Evolutionary conservation across 2,113 vertebrate genomes (phyloP).

Genomic region (Perccottus glenii): DNA sequence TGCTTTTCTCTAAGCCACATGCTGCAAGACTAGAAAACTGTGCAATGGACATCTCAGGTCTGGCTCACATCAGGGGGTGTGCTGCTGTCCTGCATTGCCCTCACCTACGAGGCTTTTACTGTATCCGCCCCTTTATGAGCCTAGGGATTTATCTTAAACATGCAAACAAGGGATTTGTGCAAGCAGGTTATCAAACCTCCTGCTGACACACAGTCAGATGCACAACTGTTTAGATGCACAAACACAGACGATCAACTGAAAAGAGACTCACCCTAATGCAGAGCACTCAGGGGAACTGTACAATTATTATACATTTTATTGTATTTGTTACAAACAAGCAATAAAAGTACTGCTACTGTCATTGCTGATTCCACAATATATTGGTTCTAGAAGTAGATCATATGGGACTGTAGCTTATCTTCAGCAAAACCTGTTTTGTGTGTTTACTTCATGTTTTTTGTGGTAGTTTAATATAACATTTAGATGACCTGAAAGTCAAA

Average conservation of each 20-base stretch:
- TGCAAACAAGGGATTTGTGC: conserved; percentile 39
- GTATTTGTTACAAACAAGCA: neutral
- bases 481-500: too few relatives aligned
- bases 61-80: conserved; percentile 13
- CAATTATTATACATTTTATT: neutral
- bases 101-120: conserved; percentile 5
- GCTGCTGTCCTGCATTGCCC: conserved; percentile 13
- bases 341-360: too few relatives aligned
- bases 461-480: too few relatives aligned
- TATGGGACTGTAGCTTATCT: too few relatives aligned
- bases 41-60: neutral
- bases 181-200: conserved; percentile 27
- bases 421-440: too few relatives aligned
- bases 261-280: conserved; percentile 27
- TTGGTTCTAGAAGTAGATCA: too few relatives aligned
- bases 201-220: conserved; percentile 28
- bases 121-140: conserved; percentile 7
- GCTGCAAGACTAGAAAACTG: conserved; percentile 16
- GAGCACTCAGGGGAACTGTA: conserved; percentile 29
- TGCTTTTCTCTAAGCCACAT: conserved; percentile 33
- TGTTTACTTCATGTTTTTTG: too few relatives aligned
- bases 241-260: conserved; percentile 10
- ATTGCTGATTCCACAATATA: too few relatives aligned
- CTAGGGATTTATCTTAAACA: conserved; percentile 43
- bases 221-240: conserved; percentile 29